phyloP scores from a whole-genome alignment of 2,113 vertebrate species.

The Panurus biarmicus region DNA sequence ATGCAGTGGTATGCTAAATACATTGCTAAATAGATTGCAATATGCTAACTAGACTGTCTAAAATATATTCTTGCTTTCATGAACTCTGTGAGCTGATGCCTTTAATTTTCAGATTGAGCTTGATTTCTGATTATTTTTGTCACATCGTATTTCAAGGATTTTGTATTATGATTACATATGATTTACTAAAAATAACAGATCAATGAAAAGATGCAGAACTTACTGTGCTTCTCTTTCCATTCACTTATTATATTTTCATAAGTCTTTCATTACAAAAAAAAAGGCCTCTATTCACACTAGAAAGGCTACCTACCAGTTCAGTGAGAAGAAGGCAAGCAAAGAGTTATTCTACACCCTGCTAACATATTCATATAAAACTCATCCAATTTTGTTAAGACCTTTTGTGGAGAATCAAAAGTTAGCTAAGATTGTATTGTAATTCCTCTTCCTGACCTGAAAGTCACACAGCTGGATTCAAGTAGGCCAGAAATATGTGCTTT shows the following conservation, averaged over 20 bases:
- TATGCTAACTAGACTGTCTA: slow-evolving; percentile 8
- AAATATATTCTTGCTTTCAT: slow-evolving; percentile 25
- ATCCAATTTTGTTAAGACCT: slow-evolving; percentile 61
- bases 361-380: slow-evolving; percentile 55
- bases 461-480: slow-evolving; percentile 60
- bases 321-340: slow-evolving; percentile 43
- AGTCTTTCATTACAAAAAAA: slow-evolving; percentile 43
- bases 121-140: slow-evolving; percentile 55
- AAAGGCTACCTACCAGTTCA: slow-evolving; percentile 57
- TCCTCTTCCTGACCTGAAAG: slow-evolving; percentile 55
- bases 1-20: slow-evolving; percentile 14
- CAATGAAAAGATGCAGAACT: slow-evolving; percentile 29
- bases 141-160: neutral
- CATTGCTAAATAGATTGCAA: slow-evolving; percentile 32
- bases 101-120: slow-evolving; percentile 18
- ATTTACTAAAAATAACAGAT: slow-evolving; percentile 47
- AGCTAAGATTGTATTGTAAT: slow-evolving; percentile 55
- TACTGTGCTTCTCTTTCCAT: slow-evolving; percentile 12
- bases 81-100: neutral
- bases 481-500: slow-evolving; percentile 47
- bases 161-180: slow-evolving; percentile 26
- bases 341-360: slow-evolving; percentile 57
- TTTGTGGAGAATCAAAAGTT: slow-evolving; percentile 62
- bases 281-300: slow-evolving; percentile 42
- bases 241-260: slow-evolving; percentile 47